These are phyloP conservation scores for Taenaris catops DNA, from an alignment of 2,888 invertebrate species.

Conservation along the genomic window DNA sequence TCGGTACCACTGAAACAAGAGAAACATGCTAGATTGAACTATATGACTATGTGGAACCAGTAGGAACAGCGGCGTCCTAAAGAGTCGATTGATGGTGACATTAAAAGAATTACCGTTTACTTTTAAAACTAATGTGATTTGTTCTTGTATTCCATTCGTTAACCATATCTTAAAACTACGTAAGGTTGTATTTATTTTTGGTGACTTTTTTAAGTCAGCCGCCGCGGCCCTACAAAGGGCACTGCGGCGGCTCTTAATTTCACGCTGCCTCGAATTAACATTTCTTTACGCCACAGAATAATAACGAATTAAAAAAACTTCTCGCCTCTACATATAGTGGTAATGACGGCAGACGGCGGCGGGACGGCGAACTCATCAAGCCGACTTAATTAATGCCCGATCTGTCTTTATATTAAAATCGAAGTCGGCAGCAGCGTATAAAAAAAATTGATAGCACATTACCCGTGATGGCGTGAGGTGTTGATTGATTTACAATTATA, in stretches of 20 bases:
- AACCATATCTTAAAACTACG: too few species aligned
- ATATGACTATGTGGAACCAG: too few species aligned
- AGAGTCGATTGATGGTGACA: too few species aligned
- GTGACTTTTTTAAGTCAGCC: conserved; percentile 74
- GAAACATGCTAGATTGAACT: too few species aligned
- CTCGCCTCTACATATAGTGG: conserved; percentile 61
- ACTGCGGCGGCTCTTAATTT: conserved; percentile 77
- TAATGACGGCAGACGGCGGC: conserved; percentile 62
- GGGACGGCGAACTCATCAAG: conserved; percentile 63
- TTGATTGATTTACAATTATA: conserved; percentile 15
- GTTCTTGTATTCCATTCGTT: too few species aligned
- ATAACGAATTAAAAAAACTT: conserved; percentile 77
- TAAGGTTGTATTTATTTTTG: too few species aligned
- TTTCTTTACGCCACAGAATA: conserved; percentile 80
- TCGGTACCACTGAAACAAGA: conserved; percentile 85
- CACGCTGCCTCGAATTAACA: conserved; percentile 81
- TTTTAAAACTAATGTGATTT: too few species aligned
- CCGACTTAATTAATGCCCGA: conserved; percentile 75
- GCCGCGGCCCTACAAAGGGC: conserved; percentile 74
- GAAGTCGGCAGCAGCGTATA: conserved; percentile 25
- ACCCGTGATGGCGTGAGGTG: conserved; percentile 14
- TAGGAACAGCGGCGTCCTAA: too few species aligned
- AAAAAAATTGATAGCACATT: conserved; percentile 25
- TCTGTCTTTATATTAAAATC: conserved; percentile 79
- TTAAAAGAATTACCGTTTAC: too few species aligned